A percentile compares a stretch with the other conserved stretches of the same genome.
phyloP scores from a whole-genome alignment of 2,113 vertebrate species.

The Morone saxatilis region DNA sequence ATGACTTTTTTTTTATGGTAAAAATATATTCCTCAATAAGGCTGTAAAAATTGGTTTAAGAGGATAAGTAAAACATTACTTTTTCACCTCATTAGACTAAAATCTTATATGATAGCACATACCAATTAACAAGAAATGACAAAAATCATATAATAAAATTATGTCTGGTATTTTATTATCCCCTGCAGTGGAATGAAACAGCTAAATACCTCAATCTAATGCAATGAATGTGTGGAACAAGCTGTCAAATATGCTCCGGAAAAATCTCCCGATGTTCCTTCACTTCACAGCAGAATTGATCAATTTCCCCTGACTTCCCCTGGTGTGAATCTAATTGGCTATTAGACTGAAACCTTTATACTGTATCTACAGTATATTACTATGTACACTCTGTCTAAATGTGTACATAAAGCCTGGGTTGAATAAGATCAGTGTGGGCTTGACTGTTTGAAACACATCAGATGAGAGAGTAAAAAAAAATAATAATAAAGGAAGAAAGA shows the following conservation, averaged over 20 bases:
- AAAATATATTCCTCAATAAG: background rate
- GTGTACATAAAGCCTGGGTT: background rate
- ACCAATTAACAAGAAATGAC: background rate
- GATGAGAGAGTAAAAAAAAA: constrained; percentile 10
- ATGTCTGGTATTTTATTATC: background rate
- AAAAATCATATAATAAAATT: background rate
- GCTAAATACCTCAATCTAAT: constrained; percentile 9
- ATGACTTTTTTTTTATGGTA: background rate
- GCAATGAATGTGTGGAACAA: background rate
- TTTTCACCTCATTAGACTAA: background rate
- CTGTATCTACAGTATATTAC: constrained; percentile 21
- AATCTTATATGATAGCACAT: background rate
- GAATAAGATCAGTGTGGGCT: constrained; percentile 10
- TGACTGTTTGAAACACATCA: constrained; percentile 43
- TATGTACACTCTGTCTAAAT: constrained; percentile 14
- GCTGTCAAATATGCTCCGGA: constrained; percentile 14
- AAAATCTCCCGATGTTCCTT: background rate
- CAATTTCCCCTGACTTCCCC: background rate
- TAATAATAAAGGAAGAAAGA: constrained; percentile 18
- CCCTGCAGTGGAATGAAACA: background rate
- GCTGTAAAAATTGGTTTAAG: background rate
- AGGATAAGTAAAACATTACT: background rate
- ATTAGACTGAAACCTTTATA: constrained; percentile 8
- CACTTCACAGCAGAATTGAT: background rate
- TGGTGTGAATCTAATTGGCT: constrained; percentile 29